Percentiles rank a stretch among this genome's conserved stretches.
Conservation (phyloP, 2,113 vertebrate genomes). For the Brachionichthys hirsutus region DNA sequence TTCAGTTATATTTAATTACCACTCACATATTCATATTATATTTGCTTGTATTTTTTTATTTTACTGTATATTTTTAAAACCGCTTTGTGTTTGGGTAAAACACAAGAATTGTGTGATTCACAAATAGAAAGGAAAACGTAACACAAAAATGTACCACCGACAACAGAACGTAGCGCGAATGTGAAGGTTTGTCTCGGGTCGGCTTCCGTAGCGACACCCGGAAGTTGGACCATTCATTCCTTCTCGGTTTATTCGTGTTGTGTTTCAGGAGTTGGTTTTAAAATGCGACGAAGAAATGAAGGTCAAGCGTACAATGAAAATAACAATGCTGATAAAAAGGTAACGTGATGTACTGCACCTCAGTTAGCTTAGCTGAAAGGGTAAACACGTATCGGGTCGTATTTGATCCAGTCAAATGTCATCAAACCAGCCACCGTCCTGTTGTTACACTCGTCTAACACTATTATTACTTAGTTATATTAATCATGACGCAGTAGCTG, state of each 20-base stretch:
- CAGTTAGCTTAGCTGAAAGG: constrained; percentile 13
- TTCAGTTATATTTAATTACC: too few species aligned
- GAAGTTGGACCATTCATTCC: constrained; percentile 47
- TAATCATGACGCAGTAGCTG: too few species aligned
- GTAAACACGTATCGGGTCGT: not conserved
- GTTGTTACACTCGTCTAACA: too few species aligned
- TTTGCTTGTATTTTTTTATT: too few species aligned
- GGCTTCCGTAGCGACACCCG: constrained; percentile 36
- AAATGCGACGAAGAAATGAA: constrained; percentile 69
- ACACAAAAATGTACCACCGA: not conserved
- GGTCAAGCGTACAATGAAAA: constrained; percentile 43
- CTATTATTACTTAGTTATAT: too few species aligned
- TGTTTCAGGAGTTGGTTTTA: not conserved
- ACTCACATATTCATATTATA: too few species aligned
- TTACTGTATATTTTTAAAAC: too few species aligned
- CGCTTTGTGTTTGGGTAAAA: too few species aligned
- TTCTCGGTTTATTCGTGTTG: not conserved
- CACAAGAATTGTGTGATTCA: too few species aligned
- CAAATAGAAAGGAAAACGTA: not conserved
- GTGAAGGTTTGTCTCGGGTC: constrained; percentile 11
- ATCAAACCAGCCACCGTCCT: not conserved
- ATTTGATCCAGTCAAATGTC: not conserved
- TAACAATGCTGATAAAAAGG: constrained; percentile 53
- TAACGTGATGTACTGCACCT: constrained; percentile 23
- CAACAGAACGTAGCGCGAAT: not conserved